phyloP scores from a whole-genome alignment of 2,888 invertebrate genomes.

The Megamerina dolium region DNA sequence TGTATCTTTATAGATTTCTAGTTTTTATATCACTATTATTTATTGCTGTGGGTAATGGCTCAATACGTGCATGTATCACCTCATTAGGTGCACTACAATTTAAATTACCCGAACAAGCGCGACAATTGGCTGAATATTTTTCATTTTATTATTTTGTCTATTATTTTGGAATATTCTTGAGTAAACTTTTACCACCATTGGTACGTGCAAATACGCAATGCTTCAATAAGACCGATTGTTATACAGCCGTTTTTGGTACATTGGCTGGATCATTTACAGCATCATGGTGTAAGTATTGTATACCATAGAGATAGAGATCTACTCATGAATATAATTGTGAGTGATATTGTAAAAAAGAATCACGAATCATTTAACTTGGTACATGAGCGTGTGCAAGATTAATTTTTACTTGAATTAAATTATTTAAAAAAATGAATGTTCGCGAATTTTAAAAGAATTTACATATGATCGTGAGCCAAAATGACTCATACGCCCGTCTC shows the following conservation, averaged over 20 bases:
- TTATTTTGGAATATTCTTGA: constrained; percentile 57
- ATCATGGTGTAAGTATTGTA: constrained; percentile 53
- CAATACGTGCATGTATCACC: constrained; percentile 65
- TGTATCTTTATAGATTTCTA: constrained; percentile 49
- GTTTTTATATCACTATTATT: constrained; percentile 56
- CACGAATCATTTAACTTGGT: no score
- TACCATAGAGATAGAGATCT: no score
- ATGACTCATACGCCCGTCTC: no score
- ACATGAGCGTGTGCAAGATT: no score
- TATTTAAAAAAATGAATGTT: no score
- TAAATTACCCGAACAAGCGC: constrained; percentile 52
- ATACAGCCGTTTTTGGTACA: constrained; percentile 60
- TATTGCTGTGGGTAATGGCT: constrained; percentile 63
- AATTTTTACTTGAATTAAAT: no score
- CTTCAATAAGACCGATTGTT: constrained; percentile 54
- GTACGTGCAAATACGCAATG: constrained; percentile 53
- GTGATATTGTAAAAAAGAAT: no score
- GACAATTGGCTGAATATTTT: constrained; percentile 57
- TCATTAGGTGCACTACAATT: constrained; percentile 68
- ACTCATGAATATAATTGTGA: no score
- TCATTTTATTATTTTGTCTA: constrained; percentile 63
- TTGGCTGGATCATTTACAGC: constrained; percentile 57
- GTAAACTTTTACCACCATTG: constrained; percentile 61
- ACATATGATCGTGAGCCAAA: no score
- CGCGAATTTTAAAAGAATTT: no score